Base-by-base conservation (phyloP, 2,888 invertebrate genomes). In the Drosophila cognata region DNA sequence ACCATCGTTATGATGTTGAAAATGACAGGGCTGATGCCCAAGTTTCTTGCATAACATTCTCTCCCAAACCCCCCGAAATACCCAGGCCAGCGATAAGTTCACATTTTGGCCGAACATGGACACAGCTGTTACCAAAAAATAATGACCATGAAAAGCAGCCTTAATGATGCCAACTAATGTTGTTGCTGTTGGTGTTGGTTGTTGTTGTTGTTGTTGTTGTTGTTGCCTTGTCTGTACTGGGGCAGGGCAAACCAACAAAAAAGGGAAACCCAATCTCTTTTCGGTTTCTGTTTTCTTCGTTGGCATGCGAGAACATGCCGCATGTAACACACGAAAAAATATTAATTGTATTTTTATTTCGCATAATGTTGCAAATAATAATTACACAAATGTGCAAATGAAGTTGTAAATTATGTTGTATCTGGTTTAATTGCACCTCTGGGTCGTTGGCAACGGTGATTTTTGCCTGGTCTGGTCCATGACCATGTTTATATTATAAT, bases 61-160 rank as follows among this genome's bases (percentile, higher is more conserved):
- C 21, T 4, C 4, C 33, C 31, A 38, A 28, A 18, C 25, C 13
- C 31, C n/a, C 21, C 21, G 21, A 1, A 29, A 7, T 4, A n/a
- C 50, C 18, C 48, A 48, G 52, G 21, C 36, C 60, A 33, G 48
- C 59, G 28, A 25, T 33, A 69, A 76, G 71, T 68, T 76, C 52
- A 61, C 53, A 61, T 76, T 76, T 71, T 69, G 81, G 78, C 59
- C 77, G 60, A 70, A 84, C 82, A 84, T 81, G 90, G 89, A 75
- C 92, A 82, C 92, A 92, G 91, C 86, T 92, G 92, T 92, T 92
- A 91, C 92, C 90, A 82, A 84, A 89, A 92, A 92, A 92, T 92
- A 92, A 92, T 92, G 92, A 92, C 92, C 91, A 92, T 92, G 92
- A 92, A 92, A 92, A 92, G 92, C 92, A 92, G 90, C 91, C 92